phyloP scores from a whole-genome alignment of 2,888 invertebrate species.

The Tetanocera ferruginea region DNA sequence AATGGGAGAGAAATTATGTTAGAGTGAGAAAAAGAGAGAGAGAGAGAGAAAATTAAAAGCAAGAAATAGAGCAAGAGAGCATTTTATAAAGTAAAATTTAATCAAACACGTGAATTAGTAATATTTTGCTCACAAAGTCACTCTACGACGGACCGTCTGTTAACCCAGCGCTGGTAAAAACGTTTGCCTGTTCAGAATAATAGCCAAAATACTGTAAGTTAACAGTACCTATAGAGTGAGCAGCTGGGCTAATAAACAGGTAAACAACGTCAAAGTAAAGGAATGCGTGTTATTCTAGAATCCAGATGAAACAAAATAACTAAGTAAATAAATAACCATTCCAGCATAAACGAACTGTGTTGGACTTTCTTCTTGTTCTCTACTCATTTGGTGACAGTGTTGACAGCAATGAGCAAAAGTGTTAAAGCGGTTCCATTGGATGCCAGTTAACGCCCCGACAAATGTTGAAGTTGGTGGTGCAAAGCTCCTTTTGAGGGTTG shows the following conservation, averaged over 20 bases:
- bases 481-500: slow-evolving; percentile 8
- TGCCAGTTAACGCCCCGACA: not conserved
- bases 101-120: not conserved
- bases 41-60: not conserved
- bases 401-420: slow-evolving; percentile 15
- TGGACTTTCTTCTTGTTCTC: not conserved
- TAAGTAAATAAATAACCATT: not conserved
- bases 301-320: not conserved
- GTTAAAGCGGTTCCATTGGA: slow-evolving; percentile 29
- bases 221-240: not conserved
- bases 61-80: not conserved
- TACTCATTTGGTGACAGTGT: not conserved
- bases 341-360: not conserved
- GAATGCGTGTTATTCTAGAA: not conserved
- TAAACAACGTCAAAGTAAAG: not conserved
- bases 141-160: not conserved
- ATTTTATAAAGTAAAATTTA: not conserved
- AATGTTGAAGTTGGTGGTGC: not conserved
- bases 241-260: slow-evolving; percentile 4
- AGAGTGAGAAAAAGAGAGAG: not conserved
- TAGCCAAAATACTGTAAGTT: not conserved
- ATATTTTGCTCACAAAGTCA: not conserved
- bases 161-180: not conserved
- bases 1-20: not conserved
- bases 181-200: not conserved